phyloP scores from a whole-genome alignment of 1,140 invertebrate genomes.

The Lycorma delicatula region DNA sequence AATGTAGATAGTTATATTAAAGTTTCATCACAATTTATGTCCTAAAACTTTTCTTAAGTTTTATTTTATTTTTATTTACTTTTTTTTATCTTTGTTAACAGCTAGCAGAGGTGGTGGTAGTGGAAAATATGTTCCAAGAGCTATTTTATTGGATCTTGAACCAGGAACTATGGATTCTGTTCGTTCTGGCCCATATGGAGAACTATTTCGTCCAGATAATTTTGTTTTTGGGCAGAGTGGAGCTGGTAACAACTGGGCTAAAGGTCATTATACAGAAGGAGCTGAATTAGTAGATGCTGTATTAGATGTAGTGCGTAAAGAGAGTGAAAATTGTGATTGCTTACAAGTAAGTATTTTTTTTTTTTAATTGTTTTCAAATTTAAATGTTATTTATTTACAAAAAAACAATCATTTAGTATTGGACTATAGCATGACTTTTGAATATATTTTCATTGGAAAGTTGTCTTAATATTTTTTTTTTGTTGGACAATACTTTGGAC shows the following conservation, averaged over 20 bases:
- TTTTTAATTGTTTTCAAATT: too few relatives aligned
- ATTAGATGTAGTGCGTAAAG: conserved; percentile 68
- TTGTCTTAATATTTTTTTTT: too few relatives aligned
- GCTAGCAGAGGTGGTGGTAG: conserved; percentile 24
- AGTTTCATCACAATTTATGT: too few relatives aligned
- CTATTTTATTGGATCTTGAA: conserved; percentile 66
- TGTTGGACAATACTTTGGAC: too few relatives aligned
- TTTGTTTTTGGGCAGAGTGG: conserved; percentile 60
- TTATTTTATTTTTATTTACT: not conserved
- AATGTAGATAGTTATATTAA: too few relatives aligned
- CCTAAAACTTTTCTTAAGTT: not conserved
- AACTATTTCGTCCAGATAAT: conserved; percentile 65
- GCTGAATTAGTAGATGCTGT: conserved; percentile 70
- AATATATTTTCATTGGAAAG: too few relatives aligned
- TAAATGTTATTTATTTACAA: too few relatives aligned
- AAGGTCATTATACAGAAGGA: conserved; percentile 70
- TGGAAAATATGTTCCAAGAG: conserved; percentile 67
- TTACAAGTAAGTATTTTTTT: conserved; percentile 49
- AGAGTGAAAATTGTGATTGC: conserved; percentile 63
- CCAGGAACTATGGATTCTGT: conserved; percentile 69
- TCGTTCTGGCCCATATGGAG: conserved; percentile 57
- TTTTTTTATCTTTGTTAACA: conserved; percentile 1
- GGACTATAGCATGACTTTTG: too few relatives aligned
- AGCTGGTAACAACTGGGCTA: conserved; percentile 65
- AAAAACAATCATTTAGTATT: too few relatives aligned